phyloP scores from a whole-genome alignment of 2,797 vertebrate genomes.

The Acanthornis magna region DNA sequence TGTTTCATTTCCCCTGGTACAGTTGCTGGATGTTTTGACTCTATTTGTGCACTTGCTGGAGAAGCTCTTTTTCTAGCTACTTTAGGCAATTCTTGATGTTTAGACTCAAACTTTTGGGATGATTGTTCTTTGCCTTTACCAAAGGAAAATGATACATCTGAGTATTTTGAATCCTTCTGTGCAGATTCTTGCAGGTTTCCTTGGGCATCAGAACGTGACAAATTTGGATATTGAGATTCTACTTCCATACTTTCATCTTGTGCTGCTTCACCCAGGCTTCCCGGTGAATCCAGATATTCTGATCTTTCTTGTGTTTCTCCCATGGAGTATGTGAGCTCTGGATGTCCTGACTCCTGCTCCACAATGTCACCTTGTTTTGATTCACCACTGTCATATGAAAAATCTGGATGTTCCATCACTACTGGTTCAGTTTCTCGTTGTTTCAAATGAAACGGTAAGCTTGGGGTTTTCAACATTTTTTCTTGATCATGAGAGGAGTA shows the following conservation, averaged over 20 bases:
- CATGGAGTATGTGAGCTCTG: not conserved
- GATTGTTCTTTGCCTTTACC: not conserved
- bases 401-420: not conserved
- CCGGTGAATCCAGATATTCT: not conserved
- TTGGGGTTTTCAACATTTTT: not conserved
- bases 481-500: not conserved
- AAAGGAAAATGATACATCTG: not conserved
- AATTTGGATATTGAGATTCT: not conserved
- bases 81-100: not conserved
- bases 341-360: not conserved
- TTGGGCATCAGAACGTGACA: not conserved
- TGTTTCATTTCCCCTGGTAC: not conserved
- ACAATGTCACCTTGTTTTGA: not conserved
- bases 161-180: not conserved
- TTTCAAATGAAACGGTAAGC: not conserved
- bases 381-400: not conserved
- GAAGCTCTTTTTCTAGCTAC: slow-evolving; percentile 17
- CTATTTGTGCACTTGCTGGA: not conserved
- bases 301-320: not conserved
- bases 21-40: not conserved
- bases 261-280: not conserved
- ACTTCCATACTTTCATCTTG: not conserved
- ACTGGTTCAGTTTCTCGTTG: not conserved
- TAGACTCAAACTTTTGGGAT: not conserved
- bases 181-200: not conserved